Conservation (phyloP, 2,888 invertebrate species). For the Amorpha juglandis region DNA sequence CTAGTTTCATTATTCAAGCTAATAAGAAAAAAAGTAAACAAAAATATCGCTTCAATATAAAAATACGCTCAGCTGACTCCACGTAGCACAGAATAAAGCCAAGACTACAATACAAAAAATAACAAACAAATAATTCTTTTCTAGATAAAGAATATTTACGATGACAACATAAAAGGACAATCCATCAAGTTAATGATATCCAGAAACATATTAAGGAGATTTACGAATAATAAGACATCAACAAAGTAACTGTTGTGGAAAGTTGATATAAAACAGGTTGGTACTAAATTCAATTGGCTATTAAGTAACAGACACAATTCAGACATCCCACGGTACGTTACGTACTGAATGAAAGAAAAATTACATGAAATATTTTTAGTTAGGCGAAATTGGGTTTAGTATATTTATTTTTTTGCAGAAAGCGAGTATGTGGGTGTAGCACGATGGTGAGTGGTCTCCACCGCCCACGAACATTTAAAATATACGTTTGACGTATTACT, state of each 20-base stretch:
- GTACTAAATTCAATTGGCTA: constrained; percentile 42
- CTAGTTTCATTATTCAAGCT: no score
- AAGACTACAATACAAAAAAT: not conserved
- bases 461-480: no score
- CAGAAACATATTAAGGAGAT: constrained; percentile 45
- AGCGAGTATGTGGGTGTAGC: no score
- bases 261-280: constrained; percentile 40
- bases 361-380: no score
- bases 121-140: not conserved
- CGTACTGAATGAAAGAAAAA: no score
- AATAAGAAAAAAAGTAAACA: no score
- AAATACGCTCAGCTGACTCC: not conserved
- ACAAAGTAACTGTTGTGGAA: constrained; percentile 38
- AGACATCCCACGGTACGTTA: constrained; percentile 8
- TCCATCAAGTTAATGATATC: constrained; percentile 45
- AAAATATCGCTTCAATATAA: not conserved
- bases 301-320: constrained; percentile 32
- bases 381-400: no score
- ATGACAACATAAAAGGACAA: constrained; percentile 41
- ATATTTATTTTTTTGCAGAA: no score
- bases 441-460: no score
- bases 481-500: no score
- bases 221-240: constrained; percentile 45
- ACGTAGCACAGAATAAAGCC: not conserved
- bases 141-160: constrained; percentile 6